Conservation (phyloP, 1,140 invertebrate genomes). For the Brachionus asplanchnoidis region DNA sequence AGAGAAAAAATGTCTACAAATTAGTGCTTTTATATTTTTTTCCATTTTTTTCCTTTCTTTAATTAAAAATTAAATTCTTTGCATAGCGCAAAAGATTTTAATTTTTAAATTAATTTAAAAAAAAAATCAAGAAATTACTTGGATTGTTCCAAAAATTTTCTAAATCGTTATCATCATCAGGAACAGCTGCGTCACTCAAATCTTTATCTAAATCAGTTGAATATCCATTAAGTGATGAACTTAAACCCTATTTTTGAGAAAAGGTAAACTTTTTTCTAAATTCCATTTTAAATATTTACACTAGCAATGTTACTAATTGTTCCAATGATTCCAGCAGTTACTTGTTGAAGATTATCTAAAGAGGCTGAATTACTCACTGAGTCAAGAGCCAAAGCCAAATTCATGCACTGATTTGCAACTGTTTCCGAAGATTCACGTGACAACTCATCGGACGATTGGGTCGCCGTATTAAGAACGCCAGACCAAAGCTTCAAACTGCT, state of each 20-base stretch:
- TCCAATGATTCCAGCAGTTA: background rate
- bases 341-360: conserved; percentile 15
- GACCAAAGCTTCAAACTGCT: background rate
- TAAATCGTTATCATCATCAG: conserved; percentile 9
- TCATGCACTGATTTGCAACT: background rate
- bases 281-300: background rate
- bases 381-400: background rate
- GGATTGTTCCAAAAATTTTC: conserved; percentile 15
- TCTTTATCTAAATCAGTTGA: background rate
- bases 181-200: background rate
- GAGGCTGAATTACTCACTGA: background rate
- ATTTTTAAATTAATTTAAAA: too few relatives aligned
- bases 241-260: background rate
- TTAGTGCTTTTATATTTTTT: too few relatives aligned
- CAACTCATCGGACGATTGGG: conserved; percentile 19
- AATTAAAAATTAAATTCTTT: too few relatives aligned
- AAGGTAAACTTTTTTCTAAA: background rate
- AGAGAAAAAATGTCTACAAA: too few relatives aligned
- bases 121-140: background rate
- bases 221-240: conserved; percentile 13
- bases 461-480: background rate
- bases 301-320: background rate
- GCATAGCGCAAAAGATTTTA: too few relatives aligned
- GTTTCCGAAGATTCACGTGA: background rate
- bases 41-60: too few relatives aligned